Conservation (phyloP, 1,140 invertebrate genomes). For the Ips nitidus region DNA sequence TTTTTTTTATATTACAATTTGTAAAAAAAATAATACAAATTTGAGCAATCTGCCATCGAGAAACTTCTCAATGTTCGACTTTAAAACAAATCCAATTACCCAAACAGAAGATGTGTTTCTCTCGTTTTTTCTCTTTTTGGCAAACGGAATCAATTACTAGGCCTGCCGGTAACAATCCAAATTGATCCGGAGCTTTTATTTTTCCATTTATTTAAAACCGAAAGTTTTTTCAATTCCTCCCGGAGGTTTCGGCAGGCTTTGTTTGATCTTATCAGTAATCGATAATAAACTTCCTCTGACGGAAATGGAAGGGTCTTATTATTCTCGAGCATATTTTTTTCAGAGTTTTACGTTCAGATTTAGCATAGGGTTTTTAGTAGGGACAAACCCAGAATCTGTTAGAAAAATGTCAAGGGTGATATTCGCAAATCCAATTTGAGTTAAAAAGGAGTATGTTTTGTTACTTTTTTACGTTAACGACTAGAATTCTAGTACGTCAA, state of each 20-base stretch:
- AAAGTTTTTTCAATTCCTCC: constrained; percentile 5
- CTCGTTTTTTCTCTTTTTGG: background rate
- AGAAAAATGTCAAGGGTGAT: too few relatives aligned
- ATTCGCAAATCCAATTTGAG: too few relatives aligned
- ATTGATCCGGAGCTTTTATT: constrained; percentile 12
- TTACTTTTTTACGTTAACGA: too few relatives aligned
- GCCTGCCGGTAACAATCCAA: constrained; percentile 10
- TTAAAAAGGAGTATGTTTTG: too few relatives aligned
- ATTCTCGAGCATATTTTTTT: too few relatives aligned
- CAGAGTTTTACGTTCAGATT: too few relatives aligned
- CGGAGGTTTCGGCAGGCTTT: constrained; percentile 8
- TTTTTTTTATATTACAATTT: too few relatives aligned
- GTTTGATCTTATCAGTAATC: constrained; percentile 14
- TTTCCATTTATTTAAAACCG: constrained; percentile 12
- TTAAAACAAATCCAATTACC: constrained; percentile 16
- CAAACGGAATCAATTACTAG: constrained; percentile 12
- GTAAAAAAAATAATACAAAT: too few relatives aligned
- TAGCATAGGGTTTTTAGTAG: too few relatives aligned
- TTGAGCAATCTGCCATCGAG: background rate
- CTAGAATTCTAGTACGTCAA: too few relatives aligned
- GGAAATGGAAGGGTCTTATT: background rate
- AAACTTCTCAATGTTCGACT: constrained; percentile 6
- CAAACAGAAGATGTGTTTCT: background rate
- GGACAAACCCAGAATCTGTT: too few relatives aligned
- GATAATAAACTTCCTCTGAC: constrained; percentile 9